Conservation (phyloP, 2,888 invertebrate genomes). For the Pheosia tremula region DNA sequence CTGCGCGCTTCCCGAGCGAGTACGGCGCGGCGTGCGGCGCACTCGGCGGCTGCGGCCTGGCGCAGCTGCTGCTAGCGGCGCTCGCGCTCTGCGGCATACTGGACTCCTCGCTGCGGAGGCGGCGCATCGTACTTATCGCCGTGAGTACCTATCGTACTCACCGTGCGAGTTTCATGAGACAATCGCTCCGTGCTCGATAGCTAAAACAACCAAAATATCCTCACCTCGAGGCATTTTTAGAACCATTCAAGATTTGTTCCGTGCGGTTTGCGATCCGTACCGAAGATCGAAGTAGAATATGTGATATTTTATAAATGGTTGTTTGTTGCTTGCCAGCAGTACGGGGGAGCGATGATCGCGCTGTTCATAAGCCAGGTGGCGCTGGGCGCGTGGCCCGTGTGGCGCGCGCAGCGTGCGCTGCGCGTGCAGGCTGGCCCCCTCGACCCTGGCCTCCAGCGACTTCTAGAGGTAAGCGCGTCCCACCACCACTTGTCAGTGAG, state of each 20-base stretch:
- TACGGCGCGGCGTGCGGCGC: background rate
- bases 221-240: no score
- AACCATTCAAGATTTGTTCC: no score
- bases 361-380: background rate
- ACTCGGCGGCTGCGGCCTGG: background rate
- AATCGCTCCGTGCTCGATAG: no score
- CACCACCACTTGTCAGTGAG: background rate
- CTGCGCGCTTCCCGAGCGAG: background rate
- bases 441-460: background rate
- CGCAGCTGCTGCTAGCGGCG: background rate
- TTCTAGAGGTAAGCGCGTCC: background rate
- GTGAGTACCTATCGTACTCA: background rate
- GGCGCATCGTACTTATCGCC: background rate
- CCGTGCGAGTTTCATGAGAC: no score
- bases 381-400: conserved; percentile 3
- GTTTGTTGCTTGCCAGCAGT: background rate
- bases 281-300: no score
- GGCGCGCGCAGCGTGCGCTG: background rate
- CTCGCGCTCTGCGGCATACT: background rate
- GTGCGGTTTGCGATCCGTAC: no score
- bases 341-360: background rate
- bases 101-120: background rate
- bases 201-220: no score
- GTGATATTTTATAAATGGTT: no score
- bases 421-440: background rate